phyloP scores from a whole-genome alignment of 1,140 invertebrate genomes.

The Drosophila miranda region DNA sequence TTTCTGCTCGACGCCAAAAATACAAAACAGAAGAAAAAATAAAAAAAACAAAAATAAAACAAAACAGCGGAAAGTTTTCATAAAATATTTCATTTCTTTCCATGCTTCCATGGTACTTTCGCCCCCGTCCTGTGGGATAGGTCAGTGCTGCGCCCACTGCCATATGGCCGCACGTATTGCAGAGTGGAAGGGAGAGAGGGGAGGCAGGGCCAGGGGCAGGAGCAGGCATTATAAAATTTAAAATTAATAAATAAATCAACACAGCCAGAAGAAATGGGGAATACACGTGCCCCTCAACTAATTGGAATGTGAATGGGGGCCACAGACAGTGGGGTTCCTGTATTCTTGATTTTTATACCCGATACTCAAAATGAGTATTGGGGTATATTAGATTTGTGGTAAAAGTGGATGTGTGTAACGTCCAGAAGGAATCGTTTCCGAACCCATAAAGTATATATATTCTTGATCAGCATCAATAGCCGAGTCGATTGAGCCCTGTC shows the following conservation, averaged over 20 bases:
- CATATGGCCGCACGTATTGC: constrained; percentile 42
- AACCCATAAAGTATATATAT: no score
- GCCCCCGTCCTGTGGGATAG: constrained; percentile 48
- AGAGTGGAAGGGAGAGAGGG: no score
- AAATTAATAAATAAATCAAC: constrained; percentile 41
- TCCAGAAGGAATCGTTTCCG: no score
- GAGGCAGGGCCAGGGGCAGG: background rate
- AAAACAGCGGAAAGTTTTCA: constrained; percentile 44
- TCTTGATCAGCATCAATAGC: no score
- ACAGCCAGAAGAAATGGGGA: constrained; percentile 6
- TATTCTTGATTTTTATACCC: no score
- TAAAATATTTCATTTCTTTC: constrained; percentile 54
- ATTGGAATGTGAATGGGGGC: no score
- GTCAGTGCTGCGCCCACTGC: constrained; percentile 59
- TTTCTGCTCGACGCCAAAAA: constrained; percentile 56
- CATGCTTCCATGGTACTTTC: background rate
- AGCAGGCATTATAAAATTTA: constrained; percentile 34
- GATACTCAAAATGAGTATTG: no score
- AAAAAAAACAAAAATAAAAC: no score
- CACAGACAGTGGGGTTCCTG: background rate
- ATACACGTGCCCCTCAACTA: no score
- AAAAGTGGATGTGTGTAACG: no score
- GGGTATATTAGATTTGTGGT: no score
- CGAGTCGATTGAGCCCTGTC: no score
- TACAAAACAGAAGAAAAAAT: background rate